Conservation (phyloP, 92 coral and sea anemone genomes). For the Porites lobata region DNA sequence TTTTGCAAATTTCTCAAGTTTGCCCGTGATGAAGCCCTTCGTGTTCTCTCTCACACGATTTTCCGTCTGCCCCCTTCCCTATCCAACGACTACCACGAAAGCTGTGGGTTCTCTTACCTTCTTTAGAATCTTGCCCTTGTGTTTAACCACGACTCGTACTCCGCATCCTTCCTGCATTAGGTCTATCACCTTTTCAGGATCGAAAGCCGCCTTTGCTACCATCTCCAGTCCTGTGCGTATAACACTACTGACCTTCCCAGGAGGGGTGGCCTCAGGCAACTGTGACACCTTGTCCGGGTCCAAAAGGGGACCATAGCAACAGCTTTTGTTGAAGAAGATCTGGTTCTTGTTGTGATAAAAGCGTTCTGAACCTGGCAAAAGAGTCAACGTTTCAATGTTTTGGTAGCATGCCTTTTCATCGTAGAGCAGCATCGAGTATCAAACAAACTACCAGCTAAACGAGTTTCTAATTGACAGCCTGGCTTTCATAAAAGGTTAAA, state of each 20-base stretch:
- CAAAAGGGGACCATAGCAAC: slow-evolving; percentile 95
- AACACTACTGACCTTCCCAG: slow-evolving; percentile 97
- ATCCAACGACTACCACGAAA: background rate
- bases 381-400: no score
- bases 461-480: no score
- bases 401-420: no score
- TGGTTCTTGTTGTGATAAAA: slow-evolving; percentile 99
- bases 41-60: no score
- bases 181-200: slow-evolving; percentile 97
- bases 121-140: slow-evolving; percentile 92
- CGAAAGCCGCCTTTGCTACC: slow-evolving; percentile 96
- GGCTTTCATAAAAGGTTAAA: no score
- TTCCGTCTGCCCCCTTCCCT: no score
- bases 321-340: slow-evolving; percentile 96
- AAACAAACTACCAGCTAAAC: no score
- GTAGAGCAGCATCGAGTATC: no score
- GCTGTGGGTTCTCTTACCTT: slow-evolving; percentile 66
- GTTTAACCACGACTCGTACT: slow-evolving; percentile 90
- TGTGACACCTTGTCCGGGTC: slow-evolving; percentile 94
- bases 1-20: no score
- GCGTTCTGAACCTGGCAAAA: slow-evolving; percentile 88
- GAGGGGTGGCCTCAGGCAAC: slow-evolving; percentile 98
- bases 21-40: no score
- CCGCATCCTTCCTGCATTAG: slow-evolving; percentile 99
- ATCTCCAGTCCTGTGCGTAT: slow-evolving; percentile 96